Conservation (phyloP, 1,140 invertebrate genomes). For the Stegodyphus dumicola region DNA sequence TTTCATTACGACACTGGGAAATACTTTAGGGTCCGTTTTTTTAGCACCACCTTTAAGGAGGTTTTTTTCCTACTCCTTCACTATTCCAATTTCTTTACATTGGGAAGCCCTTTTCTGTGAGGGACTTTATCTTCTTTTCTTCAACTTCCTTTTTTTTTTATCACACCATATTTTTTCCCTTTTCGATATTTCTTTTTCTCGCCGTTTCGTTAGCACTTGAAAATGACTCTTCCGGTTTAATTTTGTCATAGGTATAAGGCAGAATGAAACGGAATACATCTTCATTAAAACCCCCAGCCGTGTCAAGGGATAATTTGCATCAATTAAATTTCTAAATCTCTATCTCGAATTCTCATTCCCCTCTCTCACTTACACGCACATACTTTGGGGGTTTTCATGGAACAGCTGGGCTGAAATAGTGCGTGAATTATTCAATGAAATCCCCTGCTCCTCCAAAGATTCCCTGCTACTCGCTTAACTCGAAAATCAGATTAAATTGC, state of each 20-base stretch:
- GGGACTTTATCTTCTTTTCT: slow-evolving; percentile 22
- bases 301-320: slow-evolving; percentile 54
- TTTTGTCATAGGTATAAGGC: neutral
- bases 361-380: neutral
- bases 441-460: neutral
- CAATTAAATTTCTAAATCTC: slow-evolving; percentile 52
- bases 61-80: slow-evolving; percentile 23
- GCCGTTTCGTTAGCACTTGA: neutral
- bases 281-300: slow-evolving; percentile 50
- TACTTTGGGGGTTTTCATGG: neutral
- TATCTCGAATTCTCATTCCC: slow-evolving; percentile 4
- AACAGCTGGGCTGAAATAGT: slow-evolving; percentile 51
- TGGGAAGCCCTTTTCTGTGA: slow-evolving; percentile 1
- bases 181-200: neutral
- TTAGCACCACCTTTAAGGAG: slow-evolving; percentile 15
- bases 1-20: slow-evolving; percentile 54
- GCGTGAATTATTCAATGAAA: slow-evolving; percentile 25
- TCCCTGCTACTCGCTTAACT: neutral
- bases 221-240: neutral
- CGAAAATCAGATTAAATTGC: slow-evolving; percentile 25
- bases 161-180: neutral
- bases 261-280: slow-evolving; percentile 49
- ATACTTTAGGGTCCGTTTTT: slow-evolving; percentile 40
- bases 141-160: neutral
- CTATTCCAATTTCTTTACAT: slow-evolving; percentile 45